phyloP scores from a whole-genome alignment of 2,888 invertebrate genomes.

The Incurvaria masculella region DNA sequence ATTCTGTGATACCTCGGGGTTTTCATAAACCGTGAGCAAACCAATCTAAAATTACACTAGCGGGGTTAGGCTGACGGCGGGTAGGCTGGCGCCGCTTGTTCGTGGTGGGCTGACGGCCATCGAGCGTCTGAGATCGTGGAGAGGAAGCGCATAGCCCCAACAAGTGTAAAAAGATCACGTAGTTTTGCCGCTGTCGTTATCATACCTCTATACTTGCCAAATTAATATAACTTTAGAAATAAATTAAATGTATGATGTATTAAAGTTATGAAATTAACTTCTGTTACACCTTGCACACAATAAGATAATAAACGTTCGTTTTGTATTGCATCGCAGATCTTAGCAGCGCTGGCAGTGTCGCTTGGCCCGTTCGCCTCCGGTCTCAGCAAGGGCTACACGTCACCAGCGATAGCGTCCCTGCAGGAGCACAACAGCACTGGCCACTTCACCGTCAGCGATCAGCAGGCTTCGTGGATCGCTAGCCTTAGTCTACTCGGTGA shows the following conservation, averaged over 20 bases:
- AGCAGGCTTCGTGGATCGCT: constrained; percentile 80
- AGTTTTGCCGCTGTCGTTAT: background rate
- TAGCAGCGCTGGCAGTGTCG: constrained; percentile 75
- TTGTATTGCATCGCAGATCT: constrained; percentile 55
- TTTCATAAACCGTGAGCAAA: no score
- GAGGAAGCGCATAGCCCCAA: constrained; percentile 3
- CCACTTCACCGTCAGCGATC: constrained; percentile 61
- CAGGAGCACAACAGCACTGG: constrained; percentile 49
- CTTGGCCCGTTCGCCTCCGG: constrained; percentile 78
- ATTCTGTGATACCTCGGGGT: no score
- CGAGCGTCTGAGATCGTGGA: no score
- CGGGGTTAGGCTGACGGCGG: no score
- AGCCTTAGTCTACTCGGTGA: constrained; percentile 66
- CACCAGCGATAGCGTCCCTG: constrained; percentile 76
- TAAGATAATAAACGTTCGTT: background rate
- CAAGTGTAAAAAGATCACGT: constrained; percentile 1
- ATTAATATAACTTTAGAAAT: background rate
- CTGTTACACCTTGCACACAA: background rate
- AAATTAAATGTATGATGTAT: background rate
- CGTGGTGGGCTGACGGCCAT: no score
- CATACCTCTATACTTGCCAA: background rate
- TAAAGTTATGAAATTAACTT: background rate
- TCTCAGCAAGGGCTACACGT: constrained; percentile 78
- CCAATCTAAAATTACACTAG: no score
- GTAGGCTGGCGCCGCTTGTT: no score